These are phyloP conservation scores for Planococcus citri DNA, from an alignment of 1,140 invertebrate genomes.

Conservation along the genomic window DNA sequence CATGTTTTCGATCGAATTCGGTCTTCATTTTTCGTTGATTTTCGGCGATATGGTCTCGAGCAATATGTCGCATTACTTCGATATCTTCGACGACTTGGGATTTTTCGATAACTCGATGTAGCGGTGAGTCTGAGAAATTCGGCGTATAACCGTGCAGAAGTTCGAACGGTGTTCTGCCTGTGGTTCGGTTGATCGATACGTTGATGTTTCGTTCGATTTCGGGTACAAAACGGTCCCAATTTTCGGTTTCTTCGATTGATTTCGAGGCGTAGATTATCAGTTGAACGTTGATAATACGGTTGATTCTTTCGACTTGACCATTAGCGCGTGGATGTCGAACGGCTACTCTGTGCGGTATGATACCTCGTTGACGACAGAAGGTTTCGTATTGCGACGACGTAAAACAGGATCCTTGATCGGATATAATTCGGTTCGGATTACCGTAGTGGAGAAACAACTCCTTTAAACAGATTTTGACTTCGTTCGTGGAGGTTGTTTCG, in stretches of 20 bases:
- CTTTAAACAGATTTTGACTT: neutral
- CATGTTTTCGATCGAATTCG: neutral
- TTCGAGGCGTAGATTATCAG: neutral
- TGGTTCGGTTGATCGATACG: neutral
- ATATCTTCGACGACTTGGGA: neutral
- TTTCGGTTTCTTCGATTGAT: neutral
- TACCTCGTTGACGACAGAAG: neutral
- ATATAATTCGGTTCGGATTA: neutral
- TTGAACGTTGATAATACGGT: neutral
- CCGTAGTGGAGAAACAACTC: neutral
- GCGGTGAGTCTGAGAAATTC: neutral
- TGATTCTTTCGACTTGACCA: neutral
- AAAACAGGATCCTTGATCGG: conserved; percentile 6
- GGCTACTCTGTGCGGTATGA: neutral
- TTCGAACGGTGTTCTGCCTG: neutral
- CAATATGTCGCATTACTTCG: neutral
- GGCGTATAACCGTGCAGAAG: neutral
- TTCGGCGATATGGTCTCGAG: neutral
- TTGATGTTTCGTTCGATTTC: neutral
- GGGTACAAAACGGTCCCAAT: neutral
- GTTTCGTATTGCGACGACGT: neutral
- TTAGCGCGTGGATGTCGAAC: conserved; percentile 15
- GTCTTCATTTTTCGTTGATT: neutral
- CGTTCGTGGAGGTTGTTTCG: neutral
- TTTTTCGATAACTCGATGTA: neutral